phyloP scores from a whole-genome alignment of 2,113 vertebrate genomes.

The Cheirogaleus medius region DNA sequence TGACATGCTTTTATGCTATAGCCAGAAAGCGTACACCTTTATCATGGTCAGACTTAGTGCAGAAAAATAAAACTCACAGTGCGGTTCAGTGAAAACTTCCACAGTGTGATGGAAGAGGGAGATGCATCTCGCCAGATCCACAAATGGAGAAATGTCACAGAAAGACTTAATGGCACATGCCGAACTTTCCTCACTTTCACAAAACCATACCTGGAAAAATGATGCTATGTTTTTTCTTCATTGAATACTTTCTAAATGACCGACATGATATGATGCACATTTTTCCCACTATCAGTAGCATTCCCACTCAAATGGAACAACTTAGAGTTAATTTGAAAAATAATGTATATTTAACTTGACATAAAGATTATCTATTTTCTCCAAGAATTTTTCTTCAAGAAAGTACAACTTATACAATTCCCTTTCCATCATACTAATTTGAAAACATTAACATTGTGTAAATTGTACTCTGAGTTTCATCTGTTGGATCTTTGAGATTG shows the following conservation, averaged over 20 bases:
- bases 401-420: neutral
- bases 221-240: neutral
- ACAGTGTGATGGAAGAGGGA: fast-evolving
- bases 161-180: fast-evolving
- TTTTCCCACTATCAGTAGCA: neutral
- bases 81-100: neutral
- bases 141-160: fast-evolving
- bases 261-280: neutral
- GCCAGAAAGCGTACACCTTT: fast-evolving
- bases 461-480: neutral
- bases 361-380: neutral
- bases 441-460: neutral
- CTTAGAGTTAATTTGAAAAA: neutral
- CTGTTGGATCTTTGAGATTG: neutral
- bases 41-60: neutral
- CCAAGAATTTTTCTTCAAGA: neutral
- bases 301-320: conserved; percentile 1
- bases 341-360: conserved; percentile 20
- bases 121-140: fast-evolving
- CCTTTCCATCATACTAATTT: neutral
- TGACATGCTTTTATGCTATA: fast-evolving
- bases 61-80: neutral
- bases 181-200: fast-evolving
- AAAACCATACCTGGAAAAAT: neutral
- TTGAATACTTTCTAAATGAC: neutral